Conservation (phyloP, 2,113 vertebrate species). For the Polypterus senegalus region DNA sequence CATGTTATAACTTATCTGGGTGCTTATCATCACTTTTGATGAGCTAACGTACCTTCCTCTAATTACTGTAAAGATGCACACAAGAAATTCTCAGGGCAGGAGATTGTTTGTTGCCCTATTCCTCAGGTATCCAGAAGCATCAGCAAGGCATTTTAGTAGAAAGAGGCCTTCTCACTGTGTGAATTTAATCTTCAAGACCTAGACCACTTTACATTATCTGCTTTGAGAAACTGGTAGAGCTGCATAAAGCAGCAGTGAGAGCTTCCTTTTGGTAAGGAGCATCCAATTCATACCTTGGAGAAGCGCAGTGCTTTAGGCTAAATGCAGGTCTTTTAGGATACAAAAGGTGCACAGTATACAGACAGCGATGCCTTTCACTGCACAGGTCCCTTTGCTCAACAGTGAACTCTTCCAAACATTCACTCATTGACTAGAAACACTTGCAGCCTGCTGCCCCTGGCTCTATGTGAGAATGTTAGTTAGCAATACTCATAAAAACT, state of each 20-base stretch:
- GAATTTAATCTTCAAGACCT: too few species aligned
- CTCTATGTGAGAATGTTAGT: conserved; percentile 83
- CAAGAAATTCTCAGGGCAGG: conserved; percentile 67
- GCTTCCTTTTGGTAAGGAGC: too few species aligned
- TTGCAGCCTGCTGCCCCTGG: conserved; percentile 80
- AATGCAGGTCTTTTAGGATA: not conserved
- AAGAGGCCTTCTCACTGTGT: conserved; percentile 28
- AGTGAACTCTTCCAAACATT: conserved; percentile 64
- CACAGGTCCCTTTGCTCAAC: not conserved
- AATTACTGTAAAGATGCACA: conserved; percentile 79
- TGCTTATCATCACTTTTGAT: conserved; percentile 42
- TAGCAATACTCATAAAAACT: conserved; percentile 97
- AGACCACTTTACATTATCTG: too few species aligned
- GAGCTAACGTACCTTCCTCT: conserved; percentile 83
- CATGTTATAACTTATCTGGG: conserved; percentile 85
- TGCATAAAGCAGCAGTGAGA: too few species aligned
- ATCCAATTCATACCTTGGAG: too few species aligned
- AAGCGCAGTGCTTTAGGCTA: not conserved
- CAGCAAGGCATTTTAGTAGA: conserved; percentile 16
- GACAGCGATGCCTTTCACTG: conserved; percentile 1
- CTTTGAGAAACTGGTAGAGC: too few species aligned
- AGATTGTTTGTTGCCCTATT: conserved; percentile 27
- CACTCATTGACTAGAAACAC: conserved; percentile 73
- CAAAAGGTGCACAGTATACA: not conserved
- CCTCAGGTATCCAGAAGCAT: conserved; percentile 35